Conservation (phyloP, 1,140 invertebrate genomes). For the Heliconius nattereri region DNA sequence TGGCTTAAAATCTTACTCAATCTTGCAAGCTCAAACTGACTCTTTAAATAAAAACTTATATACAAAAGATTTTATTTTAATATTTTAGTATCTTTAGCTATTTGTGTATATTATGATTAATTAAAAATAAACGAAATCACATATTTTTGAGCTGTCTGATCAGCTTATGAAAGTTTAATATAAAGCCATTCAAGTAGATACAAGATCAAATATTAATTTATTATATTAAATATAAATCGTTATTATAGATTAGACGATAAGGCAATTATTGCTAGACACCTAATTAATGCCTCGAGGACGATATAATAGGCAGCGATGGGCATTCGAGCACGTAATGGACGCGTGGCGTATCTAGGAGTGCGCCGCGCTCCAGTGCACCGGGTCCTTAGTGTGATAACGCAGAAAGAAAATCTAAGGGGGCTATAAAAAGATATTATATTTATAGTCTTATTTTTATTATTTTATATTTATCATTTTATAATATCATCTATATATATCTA, state of each 20-base stretch:
- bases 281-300: conserved; percentile 39
- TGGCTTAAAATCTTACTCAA: too few species aligned
- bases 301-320: conserved; percentile 43
- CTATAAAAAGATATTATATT: background rate
- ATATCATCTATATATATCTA: too few species aligned
- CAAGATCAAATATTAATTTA: background rate
- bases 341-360: conserved; percentile 50
- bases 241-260: conserved; percentile 26
- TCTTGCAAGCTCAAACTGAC: too few species aligned
- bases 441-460: background rate
- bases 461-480: too few species aligned
- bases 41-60: too few species aligned
- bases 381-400: conserved; percentile 24
- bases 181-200: background rate
- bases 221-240: conserved; percentile 12
- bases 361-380: conserved; percentile 39
- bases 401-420: background rate
- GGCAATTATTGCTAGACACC: conserved; percentile 35
- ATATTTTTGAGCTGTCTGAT: too few species aligned
- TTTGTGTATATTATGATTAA: too few species aligned
- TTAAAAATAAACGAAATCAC: too few species aligned
- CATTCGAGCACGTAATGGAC: conserved; percentile 42
- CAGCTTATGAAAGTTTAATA: background rate
- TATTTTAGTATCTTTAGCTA: too few species aligned
- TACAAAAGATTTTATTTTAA: too few species aligned